phyloP scores from a whole-genome alignment of 2,797 vertebrate genomes.

The Sebastes oblongus region DNA sequence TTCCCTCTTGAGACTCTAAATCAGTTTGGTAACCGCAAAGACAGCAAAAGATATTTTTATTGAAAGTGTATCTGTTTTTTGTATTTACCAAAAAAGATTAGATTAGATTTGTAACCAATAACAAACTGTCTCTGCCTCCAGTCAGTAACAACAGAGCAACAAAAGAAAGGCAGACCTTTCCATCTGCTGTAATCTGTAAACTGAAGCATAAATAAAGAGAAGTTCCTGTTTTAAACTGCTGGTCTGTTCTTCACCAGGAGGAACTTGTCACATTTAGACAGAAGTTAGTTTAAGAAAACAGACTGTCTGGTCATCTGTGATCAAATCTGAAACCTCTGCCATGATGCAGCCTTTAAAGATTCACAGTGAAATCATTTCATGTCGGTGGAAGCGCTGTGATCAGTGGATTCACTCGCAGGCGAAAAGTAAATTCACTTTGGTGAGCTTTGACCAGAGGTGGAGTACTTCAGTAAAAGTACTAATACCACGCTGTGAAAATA shows the following conservation, averaged over 20 bases:
- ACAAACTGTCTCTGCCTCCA: neutral
- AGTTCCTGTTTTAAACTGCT: slow-evolving; percentile 1
- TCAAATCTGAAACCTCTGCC: neutral
- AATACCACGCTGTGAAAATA: neutral
- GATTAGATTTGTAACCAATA: neutral
- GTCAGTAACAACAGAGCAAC: neutral
- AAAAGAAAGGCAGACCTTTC: neutral
- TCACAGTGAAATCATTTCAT: neutral
- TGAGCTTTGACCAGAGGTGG: neutral
- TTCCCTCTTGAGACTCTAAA: neutral
- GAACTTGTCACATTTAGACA: neutral
- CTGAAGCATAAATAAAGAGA: neutral
- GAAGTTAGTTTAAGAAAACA: neutral
- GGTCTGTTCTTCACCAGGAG: neutral
- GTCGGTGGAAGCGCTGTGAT: neutral
- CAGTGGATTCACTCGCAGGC: neutral
- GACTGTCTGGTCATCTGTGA: neutral
- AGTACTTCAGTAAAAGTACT: neutral
- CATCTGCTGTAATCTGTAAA: neutral
- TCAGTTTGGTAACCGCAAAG: neutral
- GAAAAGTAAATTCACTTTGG: neutral
- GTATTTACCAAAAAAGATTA: neutral
- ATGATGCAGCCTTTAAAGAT: neutral
- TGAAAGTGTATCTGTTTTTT: neutral
- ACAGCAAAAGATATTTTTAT: neutral